phyloP scores from a whole-genome alignment of 2,113 vertebrate species.

The Sebastes fasciatus region DNA sequence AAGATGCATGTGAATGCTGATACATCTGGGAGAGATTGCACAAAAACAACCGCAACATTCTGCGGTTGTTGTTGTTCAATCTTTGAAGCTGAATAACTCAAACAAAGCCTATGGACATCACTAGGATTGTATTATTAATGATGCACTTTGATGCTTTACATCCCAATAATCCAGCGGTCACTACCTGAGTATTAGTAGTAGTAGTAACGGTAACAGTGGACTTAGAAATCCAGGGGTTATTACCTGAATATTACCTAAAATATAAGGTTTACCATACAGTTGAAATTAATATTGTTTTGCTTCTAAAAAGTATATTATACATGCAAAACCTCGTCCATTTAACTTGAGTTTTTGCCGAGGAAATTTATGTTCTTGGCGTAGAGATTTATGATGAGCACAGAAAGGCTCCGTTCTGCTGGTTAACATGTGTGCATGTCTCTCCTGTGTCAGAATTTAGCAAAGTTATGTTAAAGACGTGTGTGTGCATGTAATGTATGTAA shows the following conservation, averaged over 20 bases:
- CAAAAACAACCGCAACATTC: background rate
- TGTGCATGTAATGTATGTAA: background rate
- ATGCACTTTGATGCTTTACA: background rate
- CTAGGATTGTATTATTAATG: background rate
- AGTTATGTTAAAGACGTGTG: conserved; percentile 7
- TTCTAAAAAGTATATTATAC: background rate
- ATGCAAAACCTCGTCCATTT: background rate
- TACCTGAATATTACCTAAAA: background rate
- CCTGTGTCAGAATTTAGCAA: conserved; percentile 6
- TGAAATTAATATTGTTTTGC: background rate
- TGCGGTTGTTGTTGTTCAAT: conserved; percentile 24
- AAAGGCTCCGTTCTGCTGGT: background rate
- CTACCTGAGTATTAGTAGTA: background rate
- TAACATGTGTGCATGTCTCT: background rate
- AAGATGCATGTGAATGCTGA: background rate
- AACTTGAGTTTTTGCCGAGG: background rate
- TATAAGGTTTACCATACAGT: background rate
- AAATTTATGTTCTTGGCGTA: background rate
- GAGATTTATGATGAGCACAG: background rate
- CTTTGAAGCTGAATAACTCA: background rate
- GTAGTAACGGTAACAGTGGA: background rate
- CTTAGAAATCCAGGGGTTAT: background rate
- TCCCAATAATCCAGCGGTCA: background rate
- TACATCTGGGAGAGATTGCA: conserved; percentile 24
- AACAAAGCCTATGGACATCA: background rate